Conservation (phyloP, 2,113 vertebrate genomes). For the Vulpes vulpes region DNA sequence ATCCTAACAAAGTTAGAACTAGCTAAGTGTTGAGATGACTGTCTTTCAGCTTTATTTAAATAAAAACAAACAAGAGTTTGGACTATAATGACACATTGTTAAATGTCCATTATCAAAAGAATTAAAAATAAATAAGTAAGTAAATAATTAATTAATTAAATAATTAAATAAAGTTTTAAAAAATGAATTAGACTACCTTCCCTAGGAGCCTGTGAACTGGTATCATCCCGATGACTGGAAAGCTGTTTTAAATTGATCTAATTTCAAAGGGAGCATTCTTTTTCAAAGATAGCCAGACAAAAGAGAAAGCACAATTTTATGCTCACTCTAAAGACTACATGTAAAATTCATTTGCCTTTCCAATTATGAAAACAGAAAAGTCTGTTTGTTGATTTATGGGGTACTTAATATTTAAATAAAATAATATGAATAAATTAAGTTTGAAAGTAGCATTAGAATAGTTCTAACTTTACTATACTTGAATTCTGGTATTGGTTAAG, state of each 20-base stretch:
- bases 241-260: background rate
- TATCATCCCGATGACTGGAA: background rate
- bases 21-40: background rate
- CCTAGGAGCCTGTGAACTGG: background rate
- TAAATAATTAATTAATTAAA: too few relatives aligned
- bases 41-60: slow-evolving; percentile 33
- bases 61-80: background rate
- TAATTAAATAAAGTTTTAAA: too few relatives aligned
- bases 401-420: slow-evolving; percentile 58
- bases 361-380: background rate
- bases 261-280: background rate
- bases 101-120: slow-evolving; percentile 29
- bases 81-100: background rate
- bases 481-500: background rate
- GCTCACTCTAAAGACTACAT: background rate
- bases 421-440: slow-evolving; percentile 22
- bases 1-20: background rate
- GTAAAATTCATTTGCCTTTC: slow-evolving; percentile 23
- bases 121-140: background rate
- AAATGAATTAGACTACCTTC: background rate
- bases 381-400: slow-evolving; percentile 38
- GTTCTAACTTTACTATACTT: slow-evolving; percentile 26
- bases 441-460: background rate
- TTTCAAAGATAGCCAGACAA: slow-evolving; percentile 25
- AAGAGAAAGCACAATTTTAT: slow-evolving; percentile 1